These are phyloP conservation scores for Synanceia verrucosa DNA, from an alignment of 2,797 vertebrate species.

Conservation along the genomic window DNA sequence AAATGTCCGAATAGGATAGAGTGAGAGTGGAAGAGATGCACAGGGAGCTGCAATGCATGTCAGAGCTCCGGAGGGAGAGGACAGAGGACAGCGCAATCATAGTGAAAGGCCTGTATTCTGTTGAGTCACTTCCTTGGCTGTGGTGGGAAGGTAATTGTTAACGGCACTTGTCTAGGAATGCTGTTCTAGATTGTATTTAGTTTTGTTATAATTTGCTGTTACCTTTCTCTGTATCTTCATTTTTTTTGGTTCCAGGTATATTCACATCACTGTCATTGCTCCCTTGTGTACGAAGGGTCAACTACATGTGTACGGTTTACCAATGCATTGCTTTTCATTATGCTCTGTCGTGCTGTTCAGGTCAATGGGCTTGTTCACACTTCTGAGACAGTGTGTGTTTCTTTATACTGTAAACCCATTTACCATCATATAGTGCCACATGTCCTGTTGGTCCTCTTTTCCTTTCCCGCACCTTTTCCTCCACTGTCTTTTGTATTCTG, in stretches of 20 bases:
- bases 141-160: not conserved
- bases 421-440: not conserved
- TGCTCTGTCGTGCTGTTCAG: not conserved
- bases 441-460: slow-evolving; percentile 10
- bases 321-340: not conserved
- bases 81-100: slow-evolving; percentile 10
- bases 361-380: not conserved
- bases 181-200: not conserved
- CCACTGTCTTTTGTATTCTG: slow-evolving; percentile 3
- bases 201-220: not conserved
- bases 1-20: slow-evolving; percentile 20
- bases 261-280: not conserved
- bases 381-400: not conserved
- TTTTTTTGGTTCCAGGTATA: not conserved
- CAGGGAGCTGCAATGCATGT: slow-evolving; percentile 31
- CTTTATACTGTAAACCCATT: not conserved
- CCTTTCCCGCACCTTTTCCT: slow-evolving; percentile 3
- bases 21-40: slow-evolving; percentile 24
- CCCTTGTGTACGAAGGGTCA: not conserved
- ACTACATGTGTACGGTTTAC: not conserved
- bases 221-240: not conserved
- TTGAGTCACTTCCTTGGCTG: slow-evolving; percentile 48
- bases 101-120: slow-evolving; percentile 40
- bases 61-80: slow-evolving; percentile 26
- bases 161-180: not conserved